Percentiles rank a stretch among this genome's conserved stretches.
These are phyloP conservation scores for Cheilosia soror DNA, from an alignment of 2,888 invertebrate species.

Conservation along the genomic window DNA sequence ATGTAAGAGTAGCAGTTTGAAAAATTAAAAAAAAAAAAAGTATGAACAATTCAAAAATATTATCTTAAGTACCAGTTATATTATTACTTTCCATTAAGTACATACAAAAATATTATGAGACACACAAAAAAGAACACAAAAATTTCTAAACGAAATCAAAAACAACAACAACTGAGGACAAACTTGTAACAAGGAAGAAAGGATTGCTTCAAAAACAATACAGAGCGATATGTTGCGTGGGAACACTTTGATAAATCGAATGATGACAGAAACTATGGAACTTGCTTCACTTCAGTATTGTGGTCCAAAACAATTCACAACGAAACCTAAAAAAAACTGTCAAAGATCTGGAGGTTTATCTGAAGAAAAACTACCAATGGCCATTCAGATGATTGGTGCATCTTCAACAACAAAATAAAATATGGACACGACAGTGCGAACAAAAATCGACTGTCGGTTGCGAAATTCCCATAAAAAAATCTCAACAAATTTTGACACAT, in stretches of 20 bases:
- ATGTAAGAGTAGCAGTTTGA: constrained; percentile 75
- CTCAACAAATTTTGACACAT: not conserved
- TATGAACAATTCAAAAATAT: constrained; percentile 19
- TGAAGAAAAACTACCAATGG: too few relatives aligned
- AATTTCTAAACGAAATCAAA: constrained; percentile 24
- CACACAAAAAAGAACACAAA: constrained; percentile 18
- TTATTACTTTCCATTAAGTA: constrained; percentile 21
- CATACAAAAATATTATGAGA: not conserved
- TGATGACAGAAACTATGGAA: not conserved
- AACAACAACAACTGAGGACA: constrained; percentile 45
- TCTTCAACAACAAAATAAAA: too few relatives aligned
- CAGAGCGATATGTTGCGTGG: not conserved
- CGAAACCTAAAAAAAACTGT: too few relatives aligned
- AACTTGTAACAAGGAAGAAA: not conserved
- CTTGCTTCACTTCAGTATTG: not conserved
- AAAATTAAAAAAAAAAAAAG: not conserved
- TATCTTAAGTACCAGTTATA: constrained; percentile 40
- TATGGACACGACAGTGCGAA: too few relatives aligned
- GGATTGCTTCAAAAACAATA: not conserved
- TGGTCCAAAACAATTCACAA: too few relatives aligned
- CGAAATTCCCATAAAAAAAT: not conserved
- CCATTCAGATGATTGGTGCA: too few relatives aligned
- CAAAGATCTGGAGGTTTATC: too few relatives aligned
- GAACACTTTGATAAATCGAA: constrained; percentile 3
- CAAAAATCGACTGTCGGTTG: not conserved